Percentiles rank a stretch among this genome's conserved stretches.
Conservation (phyloP, 2,888 invertebrate genomes). For the Augochlorella aurata region DNA sequence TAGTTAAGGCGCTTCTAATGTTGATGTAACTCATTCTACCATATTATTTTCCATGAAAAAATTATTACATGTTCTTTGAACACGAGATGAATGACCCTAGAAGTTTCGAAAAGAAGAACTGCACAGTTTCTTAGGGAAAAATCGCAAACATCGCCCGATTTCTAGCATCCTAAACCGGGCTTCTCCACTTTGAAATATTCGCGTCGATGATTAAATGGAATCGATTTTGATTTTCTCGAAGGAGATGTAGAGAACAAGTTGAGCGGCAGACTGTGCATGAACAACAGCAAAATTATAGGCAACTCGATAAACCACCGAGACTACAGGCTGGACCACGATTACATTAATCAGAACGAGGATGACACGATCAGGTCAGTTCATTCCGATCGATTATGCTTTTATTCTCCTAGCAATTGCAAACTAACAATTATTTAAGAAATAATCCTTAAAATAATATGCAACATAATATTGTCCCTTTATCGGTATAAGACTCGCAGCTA, state of each 20-base stretch:
- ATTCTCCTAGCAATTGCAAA: not conserved
- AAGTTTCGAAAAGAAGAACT: not conserved
- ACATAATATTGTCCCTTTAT: too few relatives aligned
- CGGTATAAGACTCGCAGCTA: too few relatives aligned
- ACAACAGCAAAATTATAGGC: constrained; percentile 89
- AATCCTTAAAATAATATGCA: too few relatives aligned
- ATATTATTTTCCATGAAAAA: not conserved
- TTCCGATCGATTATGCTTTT: not conserved
- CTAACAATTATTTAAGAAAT: too few relatives aligned
- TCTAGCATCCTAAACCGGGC: not conserved
- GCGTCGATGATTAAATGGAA: constrained; percentile 39
- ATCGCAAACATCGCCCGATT: not conserved
- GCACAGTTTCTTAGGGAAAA: not conserved
- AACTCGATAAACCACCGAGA: constrained; percentile 92
- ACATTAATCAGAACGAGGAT: constrained; percentile 86
- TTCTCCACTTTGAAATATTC: not conserved
- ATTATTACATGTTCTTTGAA: not conserved
- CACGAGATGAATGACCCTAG: not conserved
- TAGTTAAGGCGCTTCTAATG: too few relatives aligned
- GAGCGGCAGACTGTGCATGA: constrained; percentile 90
- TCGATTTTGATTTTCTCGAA: constrained; percentile 76
- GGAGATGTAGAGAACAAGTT: constrained; percentile 92
- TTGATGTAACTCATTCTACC: not conserved
- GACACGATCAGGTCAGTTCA: constrained; percentile 82
- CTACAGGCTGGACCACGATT: constrained; percentile 89